These are phyloP conservation scores for Rostratula benghalensis DNA, from an alignment of 2,113 vertebrate genomes.

Conservation along the genomic window DNA sequence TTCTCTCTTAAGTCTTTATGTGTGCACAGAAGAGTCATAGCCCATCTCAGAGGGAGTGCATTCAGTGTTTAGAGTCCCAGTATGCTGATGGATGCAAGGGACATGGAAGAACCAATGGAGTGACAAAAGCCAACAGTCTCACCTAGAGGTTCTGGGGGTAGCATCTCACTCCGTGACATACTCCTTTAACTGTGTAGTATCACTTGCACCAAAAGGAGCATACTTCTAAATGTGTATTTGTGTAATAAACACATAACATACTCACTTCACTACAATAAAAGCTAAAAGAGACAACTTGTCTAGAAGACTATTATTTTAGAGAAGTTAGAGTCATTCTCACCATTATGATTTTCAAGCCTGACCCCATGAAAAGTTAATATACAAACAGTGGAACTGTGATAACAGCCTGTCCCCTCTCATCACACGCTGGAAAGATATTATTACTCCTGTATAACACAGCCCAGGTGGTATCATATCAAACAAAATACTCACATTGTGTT, in stretches of 20 bases:
- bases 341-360: neutral
- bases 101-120: neutral
- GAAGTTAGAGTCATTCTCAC: neutral
- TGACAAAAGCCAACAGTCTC: neutral
- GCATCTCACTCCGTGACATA: neutral
- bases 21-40: neutral
- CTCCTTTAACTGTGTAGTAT: neutral
- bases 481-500: neutral
- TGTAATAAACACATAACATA: neutral
- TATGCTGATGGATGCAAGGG: accelerated
- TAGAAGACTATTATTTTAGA: neutral
- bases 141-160: neutral
- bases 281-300: neutral
- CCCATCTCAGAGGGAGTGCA: neutral
- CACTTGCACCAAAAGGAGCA: neutral
- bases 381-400: neutral
- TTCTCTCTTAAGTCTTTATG: neutral
- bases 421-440: neutral
- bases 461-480: neutral
- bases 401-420: neutral
- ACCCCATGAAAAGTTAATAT: neutral
- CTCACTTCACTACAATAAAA: neutral
- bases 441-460: neutral
- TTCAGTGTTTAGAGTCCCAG: neutral
- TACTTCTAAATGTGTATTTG: neutral